Evolutionary conservation across 2,888 invertebrate genomes (phyloP).

Genomic region (Chloroclystis v-ata): DNA sequence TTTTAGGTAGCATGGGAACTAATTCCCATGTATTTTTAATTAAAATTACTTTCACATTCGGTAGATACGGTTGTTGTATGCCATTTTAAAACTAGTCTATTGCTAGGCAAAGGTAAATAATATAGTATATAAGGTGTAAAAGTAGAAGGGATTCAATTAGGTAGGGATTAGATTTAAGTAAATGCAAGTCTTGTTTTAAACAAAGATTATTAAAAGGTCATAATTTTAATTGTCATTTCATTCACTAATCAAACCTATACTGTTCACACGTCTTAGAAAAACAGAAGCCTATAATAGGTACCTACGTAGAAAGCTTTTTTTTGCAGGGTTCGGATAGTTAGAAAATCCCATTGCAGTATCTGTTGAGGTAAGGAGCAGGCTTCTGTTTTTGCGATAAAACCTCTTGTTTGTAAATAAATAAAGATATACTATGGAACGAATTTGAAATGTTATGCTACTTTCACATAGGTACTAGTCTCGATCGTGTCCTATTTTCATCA

Average conservation of each 20-base stretch:
- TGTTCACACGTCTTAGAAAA: conserved; percentile 31
- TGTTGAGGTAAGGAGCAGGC: conserved; percentile 59
- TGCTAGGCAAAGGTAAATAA: conserved; percentile 9
- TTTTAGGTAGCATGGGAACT: too few relatives aligned
- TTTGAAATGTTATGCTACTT: too few relatives aligned
- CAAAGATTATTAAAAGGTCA: too few relatives aligned
- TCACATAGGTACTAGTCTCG: too few relatives aligned
- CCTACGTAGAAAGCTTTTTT: conserved; percentile 34
- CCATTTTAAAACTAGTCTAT: conserved; percentile 19
- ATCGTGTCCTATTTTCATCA: too few relatives aligned
- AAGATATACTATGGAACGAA: too few relatives aligned
- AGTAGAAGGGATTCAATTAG: background rate
- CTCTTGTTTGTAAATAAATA: conserved; percentile 32
- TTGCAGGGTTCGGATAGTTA: conserved; percentile 68
- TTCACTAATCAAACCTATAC: background rate
- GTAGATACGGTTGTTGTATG: background rate
- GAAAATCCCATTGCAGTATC: conserved; percentile 71
- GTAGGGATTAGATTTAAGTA: conserved; percentile 6
- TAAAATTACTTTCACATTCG: too few relatives aligned
- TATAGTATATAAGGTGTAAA: background rate
- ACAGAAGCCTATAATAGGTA: conserved; percentile 43
- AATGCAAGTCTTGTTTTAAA: background rate
- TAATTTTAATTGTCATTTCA: background rate
- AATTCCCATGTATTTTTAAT: too few relatives aligned
- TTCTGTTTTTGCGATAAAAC: conserved; percentile 54